A percentile compares a stretch with the other conserved stretches of the same genome.
These are phyloP conservation scores for Alcis repandata DNA, from an alignment of 2,888 invertebrate genomes.

Conservation along the genomic window DNA sequence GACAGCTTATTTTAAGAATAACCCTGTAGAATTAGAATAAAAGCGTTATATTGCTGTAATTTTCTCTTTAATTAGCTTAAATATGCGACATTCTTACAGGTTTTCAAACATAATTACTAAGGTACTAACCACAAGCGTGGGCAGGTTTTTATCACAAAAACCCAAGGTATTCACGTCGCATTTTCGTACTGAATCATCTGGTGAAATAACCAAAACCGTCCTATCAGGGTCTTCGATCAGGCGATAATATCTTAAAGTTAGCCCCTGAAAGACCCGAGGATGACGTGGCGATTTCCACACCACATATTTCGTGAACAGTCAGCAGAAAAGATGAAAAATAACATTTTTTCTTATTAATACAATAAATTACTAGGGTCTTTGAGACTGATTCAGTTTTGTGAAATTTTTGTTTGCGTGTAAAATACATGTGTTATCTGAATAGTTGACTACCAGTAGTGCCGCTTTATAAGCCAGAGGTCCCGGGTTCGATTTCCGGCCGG, in stretches of 20 bases:
- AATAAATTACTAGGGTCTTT: no score
- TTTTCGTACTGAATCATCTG: slow-evolving; percentile 36
- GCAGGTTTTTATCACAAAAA: neutral
- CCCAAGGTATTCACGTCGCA: slow-evolving; percentile 6
- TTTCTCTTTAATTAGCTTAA: no score
- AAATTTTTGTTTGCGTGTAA: neutral
- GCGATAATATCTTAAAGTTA: slow-evolving; percentile 51
- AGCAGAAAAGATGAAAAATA: slow-evolving; percentile 34
- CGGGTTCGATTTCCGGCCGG: no score
- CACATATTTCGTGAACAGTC: slow-evolving; percentile 42
- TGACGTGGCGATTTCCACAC: slow-evolving; percentile 46
- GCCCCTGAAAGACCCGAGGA: slow-evolving; percentile 46
- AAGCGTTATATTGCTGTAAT: no score
- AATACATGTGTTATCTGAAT: no score
- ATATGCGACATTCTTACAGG: neutral
- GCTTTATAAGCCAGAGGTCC: no score
- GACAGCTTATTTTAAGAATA: no score
- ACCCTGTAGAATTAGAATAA: no score
- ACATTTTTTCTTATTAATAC: neutral
- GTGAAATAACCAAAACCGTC: slow-evolving; percentile 31
- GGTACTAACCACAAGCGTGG: no score
- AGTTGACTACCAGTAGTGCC: no score
- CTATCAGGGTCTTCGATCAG: slow-evolving; percentile 51
- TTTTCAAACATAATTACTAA: neutral
- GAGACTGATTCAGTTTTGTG: no score